Evolutionary conservation across 2,113 vertebrate species (phyloP).

Genomic region (Psettodes erumei): DNA sequence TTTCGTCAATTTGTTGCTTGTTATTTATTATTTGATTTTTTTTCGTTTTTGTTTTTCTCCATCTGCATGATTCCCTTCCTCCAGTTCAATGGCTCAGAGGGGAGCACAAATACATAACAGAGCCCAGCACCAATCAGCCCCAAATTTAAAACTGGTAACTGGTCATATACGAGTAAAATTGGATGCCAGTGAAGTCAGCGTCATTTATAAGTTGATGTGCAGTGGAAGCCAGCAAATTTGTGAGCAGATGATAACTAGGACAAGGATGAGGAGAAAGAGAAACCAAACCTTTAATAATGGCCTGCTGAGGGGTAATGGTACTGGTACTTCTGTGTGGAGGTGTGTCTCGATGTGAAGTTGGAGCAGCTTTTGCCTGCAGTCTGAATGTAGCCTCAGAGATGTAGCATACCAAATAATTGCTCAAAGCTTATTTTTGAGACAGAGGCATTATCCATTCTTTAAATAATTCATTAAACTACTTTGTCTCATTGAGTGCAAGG

Average conservation of each 20-base stretch:
- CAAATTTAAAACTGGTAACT: too few relatives aligned
- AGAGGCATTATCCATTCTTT: neutral
- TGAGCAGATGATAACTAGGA: too few relatives aligned
- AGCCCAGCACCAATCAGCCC: too few relatives aligned
- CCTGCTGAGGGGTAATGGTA: too few relatives aligned
- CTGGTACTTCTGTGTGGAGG: too few relatives aligned
- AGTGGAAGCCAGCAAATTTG: too few relatives aligned
- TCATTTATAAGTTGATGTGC: neutral
- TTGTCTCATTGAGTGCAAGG: neutral
- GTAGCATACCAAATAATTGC: constrained; percentile 9
- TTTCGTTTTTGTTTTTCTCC: constrained; percentile 13
- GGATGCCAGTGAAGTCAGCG: too few relatives aligned
- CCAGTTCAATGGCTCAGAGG: neutral
- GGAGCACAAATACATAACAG: constrained; percentile 12
- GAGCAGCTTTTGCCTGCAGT: neutral
- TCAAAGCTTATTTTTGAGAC: constrained; percentile 4
- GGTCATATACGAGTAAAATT: too few relatives aligned
- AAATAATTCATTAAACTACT: constrained; percentile 6
- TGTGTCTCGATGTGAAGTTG: too few relatives aligned
- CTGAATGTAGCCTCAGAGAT: constrained; percentile 4
- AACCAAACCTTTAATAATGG: too few relatives aligned
- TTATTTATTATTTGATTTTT: constrained; percentile 42
- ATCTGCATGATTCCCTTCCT: constrained; percentile 3
- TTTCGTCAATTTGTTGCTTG: constrained; percentile 14
- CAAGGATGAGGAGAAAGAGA: too few relatives aligned